Evolutionary conservation across 1,140 invertebrate species (phyloP).

Genomic region (Eumaeus atala): DNA sequence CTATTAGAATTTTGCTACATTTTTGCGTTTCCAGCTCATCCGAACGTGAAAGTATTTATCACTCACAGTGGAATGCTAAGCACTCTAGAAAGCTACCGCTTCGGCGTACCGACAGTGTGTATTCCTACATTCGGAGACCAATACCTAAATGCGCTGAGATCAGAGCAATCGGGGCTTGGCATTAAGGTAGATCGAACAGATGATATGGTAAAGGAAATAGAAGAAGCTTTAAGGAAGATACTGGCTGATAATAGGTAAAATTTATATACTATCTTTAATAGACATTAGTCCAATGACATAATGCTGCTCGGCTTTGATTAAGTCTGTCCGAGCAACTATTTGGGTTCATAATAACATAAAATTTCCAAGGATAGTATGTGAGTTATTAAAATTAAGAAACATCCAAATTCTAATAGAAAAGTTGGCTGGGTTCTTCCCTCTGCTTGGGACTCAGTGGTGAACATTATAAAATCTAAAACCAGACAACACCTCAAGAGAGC

Average conservation of each 20-base stretch:
- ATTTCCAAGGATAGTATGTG: too few relatives aligned
- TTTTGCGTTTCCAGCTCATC: conserved; percentile 31
- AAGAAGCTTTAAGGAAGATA: conserved; percentile 27
- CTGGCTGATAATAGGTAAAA: conserved; percentile 33
- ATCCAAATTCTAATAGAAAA: too few relatives aligned
- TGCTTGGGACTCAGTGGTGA: too few relatives aligned
- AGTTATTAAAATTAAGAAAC: too few relatives aligned
- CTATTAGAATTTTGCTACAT: too few relatives aligned
- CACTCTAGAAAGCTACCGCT: conserved; percentile 75
- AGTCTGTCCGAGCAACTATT: too few relatives aligned
- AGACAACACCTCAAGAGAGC: too few relatives aligned
- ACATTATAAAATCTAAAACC: too few relatives aligned
- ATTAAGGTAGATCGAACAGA: conserved; percentile 21
- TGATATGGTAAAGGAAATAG: conserved; percentile 24
- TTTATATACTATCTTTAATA: neutral
- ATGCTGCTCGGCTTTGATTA: too few relatives aligned
- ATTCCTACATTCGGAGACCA: conserved; percentile 78
- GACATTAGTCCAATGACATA: too few relatives aligned
- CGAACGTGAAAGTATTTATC: conserved; percentile 74
- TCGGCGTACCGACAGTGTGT: conserved; percentile 76
- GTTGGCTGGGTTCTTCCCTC: too few relatives aligned
- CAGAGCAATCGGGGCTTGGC: conserved; percentile 23
- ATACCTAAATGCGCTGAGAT: conserved; percentile 27
- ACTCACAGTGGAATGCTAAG: conserved; percentile 79
- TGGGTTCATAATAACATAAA: too few relatives aligned